Evolutionary conservation across 1,140 invertebrate genomes (phyloP), one percentile per base, ranked within the genome.

Genomic region (Plectrocnemia conspersa): DNA sequence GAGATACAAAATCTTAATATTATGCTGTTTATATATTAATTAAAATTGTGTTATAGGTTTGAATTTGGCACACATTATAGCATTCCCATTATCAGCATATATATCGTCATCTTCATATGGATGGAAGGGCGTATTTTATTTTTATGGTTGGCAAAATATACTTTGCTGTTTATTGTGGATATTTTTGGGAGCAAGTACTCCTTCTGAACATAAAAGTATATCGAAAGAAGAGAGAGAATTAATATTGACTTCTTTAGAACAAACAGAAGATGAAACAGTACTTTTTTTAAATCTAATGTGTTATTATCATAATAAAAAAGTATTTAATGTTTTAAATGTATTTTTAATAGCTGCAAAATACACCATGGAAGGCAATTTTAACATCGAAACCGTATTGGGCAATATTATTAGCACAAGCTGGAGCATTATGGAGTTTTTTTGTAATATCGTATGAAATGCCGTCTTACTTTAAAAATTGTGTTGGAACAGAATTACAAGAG

Each of bases 311-410:
- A n/a, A 36, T 7, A 13, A 13, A 36, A 4, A 36, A 13, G 16
- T 42, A 21, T 42, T 11, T 42, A 21, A 19, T 19, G 3, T 9
- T 21, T 19, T 21, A 21, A n/a, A 21, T 42, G 18, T 21, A 42
- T 42, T 19, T 23, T n/a, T n/a, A n/a, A n/a, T n/a, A n/a, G n/a
- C n/a, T n/a, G n/a, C 27, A 29, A 6, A 50, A 24, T 6, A 50
- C 23, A 7, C 47, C 47, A 13, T 35, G 32, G 47, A 50, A 50
- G 21, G 36, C 47, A 15, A 50, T 50, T 16, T 21, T 50, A 7
- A 50, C 33, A 3, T 50, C 47, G 3, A 7, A 15, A 5, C 47
- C 47, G 15, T 50, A 38, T 24, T 6, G 23, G 7, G 47, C 32
- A 2, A 38, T 50, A 29, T 10, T 50, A 3, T 13, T 36, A 23